These are phyloP conservation scores for Peromyscus nudipes DNA, from an alignment of 2,797 vertebrate species.

Conservation along the genomic window DNA sequence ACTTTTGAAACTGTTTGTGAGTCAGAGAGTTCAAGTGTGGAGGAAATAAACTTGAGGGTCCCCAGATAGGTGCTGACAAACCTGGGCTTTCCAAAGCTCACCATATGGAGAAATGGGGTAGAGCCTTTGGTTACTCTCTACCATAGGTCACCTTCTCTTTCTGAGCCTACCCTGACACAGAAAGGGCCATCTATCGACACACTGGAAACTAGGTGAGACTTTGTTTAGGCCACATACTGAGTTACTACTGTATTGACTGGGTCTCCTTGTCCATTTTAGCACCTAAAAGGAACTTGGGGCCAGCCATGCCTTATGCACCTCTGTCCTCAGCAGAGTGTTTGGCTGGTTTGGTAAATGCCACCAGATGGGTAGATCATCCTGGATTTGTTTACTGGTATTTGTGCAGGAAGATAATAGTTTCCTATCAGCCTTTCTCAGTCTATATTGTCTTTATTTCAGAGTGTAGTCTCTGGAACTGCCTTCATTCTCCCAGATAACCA, in stretches of 20 bases:
- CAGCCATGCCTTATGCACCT: not conserved
- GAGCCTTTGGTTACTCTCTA: not conserved
- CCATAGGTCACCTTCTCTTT: not conserved
- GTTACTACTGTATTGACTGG: too few relatives aligned
- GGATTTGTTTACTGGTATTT: not conserved
- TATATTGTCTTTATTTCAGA: not conserved
- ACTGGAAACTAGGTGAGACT: not conserved
- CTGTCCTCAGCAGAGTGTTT: not conserved
- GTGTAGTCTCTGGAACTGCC: not conserved
- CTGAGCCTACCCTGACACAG: not conserved
- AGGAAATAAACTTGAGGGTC: not conserved
- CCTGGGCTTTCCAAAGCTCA: not conserved
- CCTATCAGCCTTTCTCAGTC: not conserved
- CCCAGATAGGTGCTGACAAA: not conserved
- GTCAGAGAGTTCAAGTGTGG: slow-evolving; percentile 41
- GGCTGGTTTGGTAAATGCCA: not conserved
- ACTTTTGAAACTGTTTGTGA: slow-evolving; percentile 95
- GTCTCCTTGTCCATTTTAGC: not conserved
- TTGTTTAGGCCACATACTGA: not conserved
- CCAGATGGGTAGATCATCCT: not conserved
- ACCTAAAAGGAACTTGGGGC: not conserved
- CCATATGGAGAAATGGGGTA: accelerated
- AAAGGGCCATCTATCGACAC: not conserved
- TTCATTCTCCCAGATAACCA: not conserved
- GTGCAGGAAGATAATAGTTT: not conserved